phyloP scores from a whole-genome alignment of 2,888 invertebrate genomes.

The Tipula confusa region DNA sequence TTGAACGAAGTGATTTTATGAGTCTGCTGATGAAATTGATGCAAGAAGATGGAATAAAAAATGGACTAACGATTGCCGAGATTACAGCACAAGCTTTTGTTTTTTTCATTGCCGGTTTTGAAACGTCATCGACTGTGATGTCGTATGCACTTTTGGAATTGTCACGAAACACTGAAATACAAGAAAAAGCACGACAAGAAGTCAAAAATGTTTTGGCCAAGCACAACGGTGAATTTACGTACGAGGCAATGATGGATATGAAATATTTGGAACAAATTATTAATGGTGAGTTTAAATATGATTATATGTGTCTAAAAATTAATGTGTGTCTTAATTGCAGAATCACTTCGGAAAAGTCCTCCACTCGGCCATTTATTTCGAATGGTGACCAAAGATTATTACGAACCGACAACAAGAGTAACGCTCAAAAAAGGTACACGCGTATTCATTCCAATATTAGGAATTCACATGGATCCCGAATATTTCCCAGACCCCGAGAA shows the following conservation, averaged over 20 bases:
- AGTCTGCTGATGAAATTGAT: conserved; percentile 54
- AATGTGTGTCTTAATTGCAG: too few relatives aligned
- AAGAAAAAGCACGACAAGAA: conserved; percentile 45
- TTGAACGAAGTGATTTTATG: conserved; percentile 52
- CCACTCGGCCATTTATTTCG: conserved; percentile 48
- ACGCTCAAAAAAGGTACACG: conserved; percentile 39
- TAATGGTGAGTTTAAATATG: conserved; percentile 46
- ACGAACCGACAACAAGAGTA: conserved; percentile 37
- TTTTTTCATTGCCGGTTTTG: conserved; percentile 51
- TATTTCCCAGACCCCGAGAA: conserved; percentile 43
- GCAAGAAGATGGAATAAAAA: conserved; percentile 36
- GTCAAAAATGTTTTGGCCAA: conserved; percentile 43
- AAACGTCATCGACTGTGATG: conserved; percentile 49
- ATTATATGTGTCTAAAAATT: not conserved
- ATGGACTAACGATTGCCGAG: conserved; percentile 40
- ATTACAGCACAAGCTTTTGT: conserved; percentile 47
- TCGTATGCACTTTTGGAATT: conserved; percentile 49
- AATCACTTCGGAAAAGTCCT: conserved; percentile 50
- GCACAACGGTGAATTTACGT: conserved; percentile 45
- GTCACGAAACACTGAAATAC: conserved; percentile 47
- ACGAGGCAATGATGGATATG: conserved; percentile 49
- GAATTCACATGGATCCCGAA: conserved; percentile 44
- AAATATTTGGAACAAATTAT: conserved; percentile 50
- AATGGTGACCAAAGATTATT: conserved; percentile 45
- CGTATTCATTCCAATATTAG: conserved; percentile 39